Evolutionary conservation across 2,113 vertebrate species (phyloP), one percentile per base, ranked within the genome.

Genomic region (Hepsetus odoe): DNA sequence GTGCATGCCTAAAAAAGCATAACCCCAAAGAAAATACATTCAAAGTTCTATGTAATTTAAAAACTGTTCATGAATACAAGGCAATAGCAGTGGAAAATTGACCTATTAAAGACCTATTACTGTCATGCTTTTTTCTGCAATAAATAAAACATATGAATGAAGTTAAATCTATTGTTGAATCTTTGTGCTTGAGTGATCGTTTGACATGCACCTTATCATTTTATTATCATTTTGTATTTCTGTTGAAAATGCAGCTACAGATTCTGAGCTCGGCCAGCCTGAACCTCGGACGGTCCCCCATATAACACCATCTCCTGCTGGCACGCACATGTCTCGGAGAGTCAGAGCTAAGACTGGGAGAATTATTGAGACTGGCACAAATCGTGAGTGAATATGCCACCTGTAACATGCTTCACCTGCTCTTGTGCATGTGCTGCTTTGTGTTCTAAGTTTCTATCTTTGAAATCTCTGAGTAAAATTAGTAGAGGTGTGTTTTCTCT

Each of bases 281-380:
- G 65, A 83, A 0, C 2, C 65, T 0, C 56, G 20, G 20, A 69
- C 85, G 14, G 40, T 79, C 80, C 20, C 85, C 86, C 78, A 7
- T 26, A 82, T 88, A 26, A 87, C 87, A 67, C 83, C 74, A n/a
- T 82, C 84, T 0, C 42, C 73, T 75, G 44, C 72, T 51, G 71
- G 68, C 6, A 16, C 53, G n/a, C 58, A 49, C 44, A 56, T 82
- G 20, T 77, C 68, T 69, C 77, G 70, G 66, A 49, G 20, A 12
- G 33, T 38, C 2, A 38, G 18, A 4, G 13, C 33, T 0, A 80
- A 76, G 0, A 9, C 26, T 0, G 53, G 77, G 80, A 71, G 61
- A 0, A 73, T 83, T 61, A 84, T 24, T 76, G 92, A 89, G 51
- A 90, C 86, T 1, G 80, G 87, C 58, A 80, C 86, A 85, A 89